Evolutionary conservation across 2,113 vertebrate species (phyloP).

Genomic region (Philantomba maxwellii): DNA sequence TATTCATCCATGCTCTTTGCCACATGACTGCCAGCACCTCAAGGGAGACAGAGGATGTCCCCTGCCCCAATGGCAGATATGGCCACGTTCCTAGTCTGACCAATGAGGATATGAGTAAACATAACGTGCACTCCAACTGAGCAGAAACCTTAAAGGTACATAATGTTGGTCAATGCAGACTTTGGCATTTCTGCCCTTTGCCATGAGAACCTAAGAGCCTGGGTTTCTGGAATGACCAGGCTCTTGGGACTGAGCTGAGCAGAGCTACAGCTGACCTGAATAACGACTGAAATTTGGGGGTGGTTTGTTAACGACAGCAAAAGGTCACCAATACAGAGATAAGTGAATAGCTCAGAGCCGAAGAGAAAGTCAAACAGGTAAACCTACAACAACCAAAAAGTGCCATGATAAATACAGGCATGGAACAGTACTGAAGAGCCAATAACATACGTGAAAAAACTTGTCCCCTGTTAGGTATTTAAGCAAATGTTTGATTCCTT

Average conservation of each 20-base stretch:
- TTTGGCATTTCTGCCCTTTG: neutral
- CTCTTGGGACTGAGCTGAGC: neutral
- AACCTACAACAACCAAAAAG: neutral
- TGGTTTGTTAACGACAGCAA: neutral
- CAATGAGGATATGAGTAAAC: neutral
- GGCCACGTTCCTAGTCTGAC: neutral
- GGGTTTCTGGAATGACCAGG: neutral
- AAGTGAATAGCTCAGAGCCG: neutral
- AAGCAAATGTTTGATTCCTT: neutral
- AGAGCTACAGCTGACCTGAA: neutral
- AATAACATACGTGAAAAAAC: neutral
- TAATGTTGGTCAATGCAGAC: neutral
- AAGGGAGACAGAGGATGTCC: neutral
- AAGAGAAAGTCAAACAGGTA: neutral
- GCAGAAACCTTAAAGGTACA: neutral
- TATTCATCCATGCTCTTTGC: neutral
- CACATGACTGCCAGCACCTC: neutral
- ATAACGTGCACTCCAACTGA: fast-evolving
- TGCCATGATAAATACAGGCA: neutral
- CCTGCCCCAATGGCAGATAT: neutral
- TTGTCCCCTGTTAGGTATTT: neutral
- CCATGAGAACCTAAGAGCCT: neutral
- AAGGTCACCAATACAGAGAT: neutral
- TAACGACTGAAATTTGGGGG: neutral
- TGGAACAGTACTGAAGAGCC: neutral